phyloP scores from a whole-genome alignment of 2,797 vertebrate genomes.

The Galaxias olidus region DNA sequence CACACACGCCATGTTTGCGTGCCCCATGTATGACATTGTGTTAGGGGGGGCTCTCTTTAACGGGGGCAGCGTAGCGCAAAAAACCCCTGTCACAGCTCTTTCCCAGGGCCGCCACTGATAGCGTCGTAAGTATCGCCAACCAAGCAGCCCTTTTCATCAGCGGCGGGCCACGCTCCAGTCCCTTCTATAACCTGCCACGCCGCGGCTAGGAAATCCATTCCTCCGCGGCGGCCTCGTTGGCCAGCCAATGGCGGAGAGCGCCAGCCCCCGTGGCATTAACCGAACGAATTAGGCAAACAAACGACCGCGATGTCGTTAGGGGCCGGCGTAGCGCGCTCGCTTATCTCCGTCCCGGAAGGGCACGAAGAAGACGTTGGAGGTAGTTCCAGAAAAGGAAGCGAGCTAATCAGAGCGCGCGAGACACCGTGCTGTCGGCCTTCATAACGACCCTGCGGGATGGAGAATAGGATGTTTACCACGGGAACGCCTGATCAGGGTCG shows the following conservation, averaged over 20 bases:
- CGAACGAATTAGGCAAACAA: slow-evolving; percentile 43
- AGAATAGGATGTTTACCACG: neutral
- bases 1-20: neutral
- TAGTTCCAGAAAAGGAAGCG: slow-evolving; percentile 7
- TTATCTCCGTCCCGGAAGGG: slow-evolving; percentile 24
- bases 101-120: neutral
- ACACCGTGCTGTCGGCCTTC: neutral
- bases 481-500: too few species aligned
- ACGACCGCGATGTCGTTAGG: slow-evolving; percentile 28
- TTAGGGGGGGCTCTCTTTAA: slow-evolving; percentile 22
- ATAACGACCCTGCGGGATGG: neutral
- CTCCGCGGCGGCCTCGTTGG: slow-evolving; percentile 12
- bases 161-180: slow-evolving; percentile 20
- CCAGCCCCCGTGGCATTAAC: slow-evolving; percentile 24
- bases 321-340: slow-evolving; percentile 21
- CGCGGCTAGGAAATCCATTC: neutral
- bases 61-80: slow-evolving; percentile 13
- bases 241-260: slow-evolving; percentile 8
- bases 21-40: slow-evolving; percentile 25
- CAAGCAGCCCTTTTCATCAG: slow-evolving; percentile 25
- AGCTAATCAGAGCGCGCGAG: slow-evolving; percentile 4
- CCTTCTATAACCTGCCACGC: slow-evolving; percentile 22
- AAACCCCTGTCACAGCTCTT: slow-evolving; percentile 9
- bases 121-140: slow-evolving; percentile 5
- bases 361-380: neutral